Conservation (phyloP, 2,113 vertebrate genomes). For the Megalops atlanticus region DNA sequence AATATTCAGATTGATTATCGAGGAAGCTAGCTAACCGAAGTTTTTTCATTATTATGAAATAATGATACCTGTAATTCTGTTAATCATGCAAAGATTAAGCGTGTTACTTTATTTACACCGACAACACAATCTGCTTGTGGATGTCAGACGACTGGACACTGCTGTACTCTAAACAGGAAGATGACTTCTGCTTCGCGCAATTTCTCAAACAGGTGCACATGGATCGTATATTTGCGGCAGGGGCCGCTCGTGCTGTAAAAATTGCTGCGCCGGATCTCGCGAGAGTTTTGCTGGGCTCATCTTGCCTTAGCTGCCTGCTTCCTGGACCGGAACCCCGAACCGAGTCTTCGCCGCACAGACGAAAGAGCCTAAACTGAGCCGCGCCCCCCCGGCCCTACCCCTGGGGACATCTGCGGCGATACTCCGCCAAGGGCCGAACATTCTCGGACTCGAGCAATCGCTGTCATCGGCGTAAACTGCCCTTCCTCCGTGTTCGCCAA, state of each 20-base stretch:
- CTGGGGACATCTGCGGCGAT: constrained; percentile 28
- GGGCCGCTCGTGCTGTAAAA: not conserved
- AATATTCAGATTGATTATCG: too few relatives aligned
- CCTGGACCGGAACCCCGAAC: constrained; percentile 20
- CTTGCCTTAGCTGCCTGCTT: constrained; percentile 27
- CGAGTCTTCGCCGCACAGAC: constrained; percentile 11
- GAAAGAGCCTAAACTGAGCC: constrained; percentile 32
- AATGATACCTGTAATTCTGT: too few relatives aligned
- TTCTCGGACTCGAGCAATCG: constrained; percentile 22
- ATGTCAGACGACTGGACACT: too few relatives aligned
- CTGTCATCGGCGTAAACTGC: not conserved
- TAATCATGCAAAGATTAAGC: too few relatives aligned
- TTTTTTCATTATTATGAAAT: too few relatives aligned
- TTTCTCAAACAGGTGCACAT: not conserved
- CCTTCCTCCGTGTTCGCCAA: constrained; percentile 17
- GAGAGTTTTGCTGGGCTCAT: not conserved
- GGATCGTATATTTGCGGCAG: not conserved
- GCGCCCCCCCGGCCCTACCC: constrained; percentile 33
- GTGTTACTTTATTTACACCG: too few relatives aligned
- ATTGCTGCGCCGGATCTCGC: constrained; percentile 2
- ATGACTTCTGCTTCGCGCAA: too few relatives aligned
- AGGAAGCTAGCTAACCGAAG: too few relatives aligned
- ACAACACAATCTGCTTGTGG: too few relatives aligned
- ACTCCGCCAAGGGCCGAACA: constrained; percentile 23
- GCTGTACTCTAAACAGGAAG: too few relatives aligned